Evolutionary conservation across 2,797 vertebrate genomes (phyloP).

Genomic region (Danionella dracula): DNA sequence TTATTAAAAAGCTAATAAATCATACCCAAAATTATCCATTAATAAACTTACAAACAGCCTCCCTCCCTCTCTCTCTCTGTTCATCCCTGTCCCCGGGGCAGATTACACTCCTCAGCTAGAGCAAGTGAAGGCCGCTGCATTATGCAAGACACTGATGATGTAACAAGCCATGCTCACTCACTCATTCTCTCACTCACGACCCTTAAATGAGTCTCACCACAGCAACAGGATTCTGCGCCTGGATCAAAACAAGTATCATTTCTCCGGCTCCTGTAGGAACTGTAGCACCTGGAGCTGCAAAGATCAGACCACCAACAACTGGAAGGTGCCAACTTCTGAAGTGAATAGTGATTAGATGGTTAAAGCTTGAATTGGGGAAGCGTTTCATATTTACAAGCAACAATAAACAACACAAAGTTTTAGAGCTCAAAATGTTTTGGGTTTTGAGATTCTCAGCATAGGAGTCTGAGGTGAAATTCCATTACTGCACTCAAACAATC

Average conservation of each 20-base stretch:
- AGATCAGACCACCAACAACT: neutral
- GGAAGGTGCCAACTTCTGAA: too few relatives aligned
- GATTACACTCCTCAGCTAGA: slow-evolving; percentile 69
- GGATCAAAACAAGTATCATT: slow-evolving; percentile 31
- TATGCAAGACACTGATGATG: slow-evolving; percentile 65
- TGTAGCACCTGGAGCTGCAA: slow-evolving; percentile 14
- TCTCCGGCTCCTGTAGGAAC: neutral
- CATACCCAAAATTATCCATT: neutral
- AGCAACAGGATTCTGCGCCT: slow-evolving; percentile 31
- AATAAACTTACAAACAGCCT: too few relatives aligned
- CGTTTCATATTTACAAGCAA: too few relatives aligned
- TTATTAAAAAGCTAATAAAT: too few relatives aligned
- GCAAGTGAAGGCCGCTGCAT: slow-evolving; percentile 67
- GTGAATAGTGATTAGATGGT: too few relatives aligned
- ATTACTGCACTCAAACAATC: too few relatives aligned
- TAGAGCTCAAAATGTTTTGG: too few relatives aligned
- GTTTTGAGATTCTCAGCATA: too few relatives aligned
- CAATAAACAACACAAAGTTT: too few relatives aligned
- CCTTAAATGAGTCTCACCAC: slow-evolving; percentile 25
- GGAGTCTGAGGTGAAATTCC: too few relatives aligned
- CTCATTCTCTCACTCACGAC: neutral
- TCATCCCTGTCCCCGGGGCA: slow-evolving; percentile 55
- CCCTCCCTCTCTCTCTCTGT: neutral
- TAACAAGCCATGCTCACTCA: slow-evolving; percentile 37
- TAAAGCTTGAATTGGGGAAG: too few relatives aligned